Conservation (phyloP, 1,140 invertebrate genomes). For the Diabrotica virgifera region DNA sequence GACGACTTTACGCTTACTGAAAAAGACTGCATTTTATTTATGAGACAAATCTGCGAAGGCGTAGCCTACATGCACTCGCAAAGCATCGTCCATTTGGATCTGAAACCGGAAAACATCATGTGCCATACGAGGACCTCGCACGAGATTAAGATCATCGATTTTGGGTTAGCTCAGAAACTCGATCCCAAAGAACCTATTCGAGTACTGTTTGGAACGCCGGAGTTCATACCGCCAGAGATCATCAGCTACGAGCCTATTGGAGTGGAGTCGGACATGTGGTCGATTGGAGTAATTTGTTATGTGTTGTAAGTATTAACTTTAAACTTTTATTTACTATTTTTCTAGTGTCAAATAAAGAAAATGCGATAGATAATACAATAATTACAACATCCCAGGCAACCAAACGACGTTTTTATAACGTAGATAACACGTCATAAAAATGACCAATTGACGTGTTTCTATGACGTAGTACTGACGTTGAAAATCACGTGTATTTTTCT, state of each 20-base stretch:
- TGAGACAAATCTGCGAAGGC: constrained; percentile 87
- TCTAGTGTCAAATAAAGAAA: too few relatives aligned
- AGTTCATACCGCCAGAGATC: constrained; percentile 92
- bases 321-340: too few relatives aligned
- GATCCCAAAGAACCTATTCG: constrained; percentile 67
- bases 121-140: constrained; percentile 78
- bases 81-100: constrained; percentile 82
- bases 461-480: too few relatives aligned
- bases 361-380: too few relatives aligned
- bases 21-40: constrained; percentile 85
- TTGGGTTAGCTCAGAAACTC: constrained; percentile 81
- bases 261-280: constrained; percentile 90
- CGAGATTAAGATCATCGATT: constrained; percentile 88
- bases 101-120: constrained; percentile 95
- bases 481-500: too few relatives aligned
- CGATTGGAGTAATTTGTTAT: constrained; percentile 89
- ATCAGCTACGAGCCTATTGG: constrained; percentile 88
- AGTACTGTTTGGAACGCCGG: constrained; percentile 88
- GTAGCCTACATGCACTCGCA: constrained; percentile 87
- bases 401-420: too few relatives aligned
- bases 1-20: constrained; percentile 92
- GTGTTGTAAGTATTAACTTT: constrained; percentile 74
- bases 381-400: too few relatives aligned
- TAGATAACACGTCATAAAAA: too few relatives aligned
- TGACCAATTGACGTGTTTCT: too few relatives aligned